Evolutionary conservation across 2,888 invertebrate genomes (phyloP).

Genomic region (Himalopsyche anomala): DNA sequence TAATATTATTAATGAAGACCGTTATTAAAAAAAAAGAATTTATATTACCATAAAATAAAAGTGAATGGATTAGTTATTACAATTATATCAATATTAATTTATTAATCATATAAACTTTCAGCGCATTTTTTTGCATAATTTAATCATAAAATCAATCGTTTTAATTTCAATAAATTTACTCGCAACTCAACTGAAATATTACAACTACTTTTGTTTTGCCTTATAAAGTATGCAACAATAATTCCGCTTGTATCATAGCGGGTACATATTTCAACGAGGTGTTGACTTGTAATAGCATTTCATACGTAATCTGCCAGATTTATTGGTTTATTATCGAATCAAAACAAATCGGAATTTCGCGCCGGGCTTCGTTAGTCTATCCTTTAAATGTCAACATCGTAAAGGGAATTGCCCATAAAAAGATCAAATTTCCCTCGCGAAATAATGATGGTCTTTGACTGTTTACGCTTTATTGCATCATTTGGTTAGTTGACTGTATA

Average conservation of each 20-base stretch:
- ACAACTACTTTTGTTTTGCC: neutral
- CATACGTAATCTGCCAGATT: neutral
- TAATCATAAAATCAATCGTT: too few relatives aligned
- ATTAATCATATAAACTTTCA: too few relatives aligned
- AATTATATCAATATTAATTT: too few relatives aligned
- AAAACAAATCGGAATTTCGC: neutral
- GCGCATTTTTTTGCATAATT: too few relatives aligned
- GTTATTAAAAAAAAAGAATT: too few relatives aligned
- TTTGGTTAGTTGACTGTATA: neutral
- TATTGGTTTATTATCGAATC: slow-evolving; percentile 15
- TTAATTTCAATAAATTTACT: too few relatives aligned
- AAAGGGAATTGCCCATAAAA: slow-evolving; percentile 26
- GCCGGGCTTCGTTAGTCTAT: neutral
- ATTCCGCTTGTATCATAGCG: neutral
- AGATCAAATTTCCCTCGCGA: slow-evolving; percentile 16
- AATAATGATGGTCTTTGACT: neutral
- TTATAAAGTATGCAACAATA: neutral
- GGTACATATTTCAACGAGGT: slow-evolving; percentile 11
- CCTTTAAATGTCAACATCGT: slow-evolving; percentile 2
- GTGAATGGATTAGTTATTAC: too few relatives aligned
- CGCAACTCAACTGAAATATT: neutral
- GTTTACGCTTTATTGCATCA: neutral
- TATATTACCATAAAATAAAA: too few relatives aligned
- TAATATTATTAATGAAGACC: too few relatives aligned
- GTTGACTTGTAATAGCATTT: neutral